phyloP scores from a whole-genome alignment of 2,888 invertebrate genomes.

The Octonoba sinensis region DNA sequence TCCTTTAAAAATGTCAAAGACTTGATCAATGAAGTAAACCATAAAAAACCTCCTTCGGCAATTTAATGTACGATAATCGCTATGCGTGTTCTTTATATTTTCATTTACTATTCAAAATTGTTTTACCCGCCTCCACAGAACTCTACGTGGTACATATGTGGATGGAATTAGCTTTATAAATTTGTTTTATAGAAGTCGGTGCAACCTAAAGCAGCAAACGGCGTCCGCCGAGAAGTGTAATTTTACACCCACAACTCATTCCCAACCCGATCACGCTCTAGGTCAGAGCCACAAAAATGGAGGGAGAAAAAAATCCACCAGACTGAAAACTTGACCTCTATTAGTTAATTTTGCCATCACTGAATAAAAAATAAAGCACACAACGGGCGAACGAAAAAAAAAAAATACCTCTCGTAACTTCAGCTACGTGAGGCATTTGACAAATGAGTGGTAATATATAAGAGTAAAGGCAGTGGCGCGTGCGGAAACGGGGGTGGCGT shows the following conservation, averaged over 20 bases:
- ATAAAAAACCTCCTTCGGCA: too few relatives aligned
- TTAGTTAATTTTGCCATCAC: constrained; percentile 46
- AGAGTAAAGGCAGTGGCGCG: constrained; percentile 14
- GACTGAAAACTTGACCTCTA: constrained; percentile 54
- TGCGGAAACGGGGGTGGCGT: background rate
- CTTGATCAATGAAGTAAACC: too few relatives aligned
- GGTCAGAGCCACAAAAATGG: background rate
- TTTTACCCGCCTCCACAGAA: too few relatives aligned
- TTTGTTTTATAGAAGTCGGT: too few relatives aligned
- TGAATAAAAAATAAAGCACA: constrained; percentile 38
- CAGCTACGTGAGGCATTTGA: constrained; percentile 51
- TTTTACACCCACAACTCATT: constrained; percentile 23
- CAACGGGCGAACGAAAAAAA: constrained; percentile 10
- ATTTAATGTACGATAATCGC: too few relatives aligned
- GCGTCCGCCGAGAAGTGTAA: background rate
- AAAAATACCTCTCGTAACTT: constrained; percentile 22
- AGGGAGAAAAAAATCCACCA: background rate
- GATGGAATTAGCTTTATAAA: too few relatives aligned
- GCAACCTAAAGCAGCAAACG: too few relatives aligned
- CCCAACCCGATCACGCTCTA: constrained; percentile 19
- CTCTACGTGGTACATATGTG: too few relatives aligned
- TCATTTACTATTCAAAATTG: too few relatives aligned
- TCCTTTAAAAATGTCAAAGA: too few relatives aligned
- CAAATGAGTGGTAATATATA: constrained; percentile 47
- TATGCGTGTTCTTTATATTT: too few relatives aligned